Percentiles rank a stretch among this genome's conserved stretches.
phyloP scores from a whole-genome alignment of 1,140 invertebrate genomes.

The Ylistrum balloti region DNA sequence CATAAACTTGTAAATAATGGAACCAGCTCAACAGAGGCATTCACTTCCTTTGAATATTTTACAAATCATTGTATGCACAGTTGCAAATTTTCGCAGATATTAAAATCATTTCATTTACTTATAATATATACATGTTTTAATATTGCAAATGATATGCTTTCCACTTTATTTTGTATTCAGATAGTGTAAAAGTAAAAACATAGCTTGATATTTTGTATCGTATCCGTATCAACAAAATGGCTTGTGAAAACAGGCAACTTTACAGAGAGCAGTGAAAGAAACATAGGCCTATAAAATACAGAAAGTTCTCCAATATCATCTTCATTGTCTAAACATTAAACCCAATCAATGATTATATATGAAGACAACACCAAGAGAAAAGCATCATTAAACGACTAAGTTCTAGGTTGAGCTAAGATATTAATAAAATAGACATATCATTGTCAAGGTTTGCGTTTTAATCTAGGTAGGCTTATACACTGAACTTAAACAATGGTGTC shows the following conservation, averaged over 20 bases:
- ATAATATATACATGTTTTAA: no score
- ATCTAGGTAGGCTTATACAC: neutral
- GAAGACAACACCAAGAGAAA: constrained; percentile 20
- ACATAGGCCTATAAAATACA: neutral
- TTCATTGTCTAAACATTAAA: neutral
- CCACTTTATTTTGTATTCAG: no score
- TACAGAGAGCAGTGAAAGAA: neutral
- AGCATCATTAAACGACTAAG: neutral
- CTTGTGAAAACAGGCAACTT: neutral
- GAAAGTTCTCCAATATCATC: neutral
- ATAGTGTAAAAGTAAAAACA: no score
- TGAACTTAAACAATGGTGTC: neutral
- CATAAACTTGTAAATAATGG: no score
- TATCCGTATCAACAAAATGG: neutral
- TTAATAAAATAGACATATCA: neutral
- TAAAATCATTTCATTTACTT: no score
- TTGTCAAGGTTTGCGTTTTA: neutral
- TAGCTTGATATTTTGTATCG: no score
- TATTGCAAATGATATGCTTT: no score
- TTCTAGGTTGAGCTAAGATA: neutral
- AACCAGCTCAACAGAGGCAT: no score
- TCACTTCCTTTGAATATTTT: no score
- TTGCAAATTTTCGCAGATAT: no score
- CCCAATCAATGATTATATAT: neutral
- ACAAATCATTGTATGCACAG: no score